A percentile compares a stretch with the other conserved stretches of the same genome.
phyloP scores from a whole-genome alignment of 1,140 invertebrate genomes.

The Drosophila pruinosa region DNA sequence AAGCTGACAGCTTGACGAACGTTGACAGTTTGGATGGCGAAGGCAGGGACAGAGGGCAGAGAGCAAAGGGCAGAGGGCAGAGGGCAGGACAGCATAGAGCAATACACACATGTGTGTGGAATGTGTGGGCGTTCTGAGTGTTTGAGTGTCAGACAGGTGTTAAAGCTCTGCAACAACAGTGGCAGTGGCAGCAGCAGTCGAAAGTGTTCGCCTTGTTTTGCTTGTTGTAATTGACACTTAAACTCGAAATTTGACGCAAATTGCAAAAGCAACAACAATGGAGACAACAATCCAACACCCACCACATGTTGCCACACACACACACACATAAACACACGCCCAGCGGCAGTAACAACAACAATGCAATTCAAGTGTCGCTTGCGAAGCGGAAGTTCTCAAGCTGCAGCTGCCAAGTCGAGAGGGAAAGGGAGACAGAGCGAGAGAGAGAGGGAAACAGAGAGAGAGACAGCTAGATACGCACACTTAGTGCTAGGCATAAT shows the following conservation, averaged over 20 bases:
- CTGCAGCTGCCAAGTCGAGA: conserved; percentile 19
- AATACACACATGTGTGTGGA: not conserved
- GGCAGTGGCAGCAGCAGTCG: conserved; percentile 15
- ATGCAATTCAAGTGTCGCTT: conserved; percentile 44
- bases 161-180: conserved; percentile 22
- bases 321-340: not conserved
- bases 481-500: conserved; percentile 52
- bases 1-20: conserved; percentile 63
- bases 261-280: conserved; percentile 56
- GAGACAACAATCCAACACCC: conserved; percentile 1
- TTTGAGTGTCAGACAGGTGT: conserved; percentile 38
- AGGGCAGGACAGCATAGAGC: too few relatives aligned
- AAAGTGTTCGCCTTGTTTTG: conserved; percentile 46
- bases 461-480: conserved; percentile 1
- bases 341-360: conserved; percentile 12
- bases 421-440: not conserved
- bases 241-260: conserved; percentile 79
- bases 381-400: conserved; percentile 40
- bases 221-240: conserved; percentile 77
- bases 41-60: not conserved
- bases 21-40: conserved; percentile 26
- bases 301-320: not conserved
- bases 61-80: not conserved
- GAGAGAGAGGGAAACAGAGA: not conserved
- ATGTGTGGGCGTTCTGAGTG: conserved; percentile 14